Evolutionary conservation across 2,797 vertebrate species (phyloP), one percentile per base, ranked within the genome.

Genomic region (Malurus leucopterus): DNA sequence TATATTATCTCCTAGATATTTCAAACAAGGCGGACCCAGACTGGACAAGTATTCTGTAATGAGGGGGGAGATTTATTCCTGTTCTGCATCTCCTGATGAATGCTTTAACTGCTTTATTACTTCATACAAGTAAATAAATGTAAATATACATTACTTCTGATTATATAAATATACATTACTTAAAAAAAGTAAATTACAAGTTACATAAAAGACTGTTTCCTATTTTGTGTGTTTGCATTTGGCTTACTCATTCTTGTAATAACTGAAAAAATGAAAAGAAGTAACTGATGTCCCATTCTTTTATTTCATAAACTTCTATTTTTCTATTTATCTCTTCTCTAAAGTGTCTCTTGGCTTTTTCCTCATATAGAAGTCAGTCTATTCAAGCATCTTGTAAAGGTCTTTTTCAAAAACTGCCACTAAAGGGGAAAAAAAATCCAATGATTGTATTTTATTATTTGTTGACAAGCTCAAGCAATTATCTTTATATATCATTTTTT

Each of bases 381-480:
- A 44, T n/a, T 81, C 20, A 67, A 65, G 23, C 3, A 44, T 16
- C 13, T 82, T 46, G 26, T 65, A 38, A 80, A 89, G n/a, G 36
- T 38, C 47, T 87, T 88, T 78, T 64, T 55, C 8, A 77, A 92
- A 88, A 86, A 57, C 40, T 64, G 68, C 40, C 38, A 63, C 76
- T 67, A 40, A 84, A 72, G 8, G 8, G 51, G 11, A 8, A 46
- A 63, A 63, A 49, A 38, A n/a, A 57, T 38, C 12, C 58, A 68
- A 62, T 51, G 1, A 84, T 53, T 72, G 3, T 43, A 73, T 88
- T 90, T 84, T 75, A 89, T 49, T 77, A 69, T 83, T 93, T 93
- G 88, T 91, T 93, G 90, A 93, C 84, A 78, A 89, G 72, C 76
- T 80, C 63, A 67, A 90, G 49, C 14, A 89, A 92, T 92, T 71